Conservation (phyloP, 1,140 invertebrate genomes). For the Philaenus spumarius region DNA sequence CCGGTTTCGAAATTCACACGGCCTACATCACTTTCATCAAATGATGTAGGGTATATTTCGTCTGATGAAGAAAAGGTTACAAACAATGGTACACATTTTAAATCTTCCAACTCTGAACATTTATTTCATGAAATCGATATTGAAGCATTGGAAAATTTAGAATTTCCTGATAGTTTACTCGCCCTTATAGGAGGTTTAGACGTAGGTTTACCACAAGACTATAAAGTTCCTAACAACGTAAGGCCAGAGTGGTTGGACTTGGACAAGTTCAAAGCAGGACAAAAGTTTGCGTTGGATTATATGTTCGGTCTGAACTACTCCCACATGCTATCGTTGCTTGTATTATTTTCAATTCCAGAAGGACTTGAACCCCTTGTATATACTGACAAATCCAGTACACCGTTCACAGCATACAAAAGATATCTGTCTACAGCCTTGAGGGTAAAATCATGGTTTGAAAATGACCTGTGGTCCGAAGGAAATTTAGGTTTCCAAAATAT, state of each 20-base stretch:
- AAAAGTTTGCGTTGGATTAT: slow-evolving; percentile 52
- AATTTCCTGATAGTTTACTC: neutral
- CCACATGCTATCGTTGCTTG: slow-evolving; percentile 52
- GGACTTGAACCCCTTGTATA: slow-evolving; percentile 54
- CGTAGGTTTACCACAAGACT: slow-evolving; percentile 7
- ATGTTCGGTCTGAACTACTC: slow-evolving; percentile 48
- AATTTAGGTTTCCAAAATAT: slow-evolving; percentile 42
- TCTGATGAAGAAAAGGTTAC: neutral
- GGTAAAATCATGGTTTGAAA: slow-evolving; percentile 45
- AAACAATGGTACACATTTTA: neutral
- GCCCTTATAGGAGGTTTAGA: neutral
- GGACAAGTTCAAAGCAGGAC: slow-evolving; percentile 40
- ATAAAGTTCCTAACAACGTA: slow-evolving; percentile 12
- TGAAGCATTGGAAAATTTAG: neutral
- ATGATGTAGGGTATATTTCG: slow-evolving; percentile 1
- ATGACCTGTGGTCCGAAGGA: slow-evolving; percentile 41
- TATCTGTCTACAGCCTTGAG: slow-evolving; percentile 50
- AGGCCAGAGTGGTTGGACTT: slow-evolving; percentile 24
- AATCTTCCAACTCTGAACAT: neutral
- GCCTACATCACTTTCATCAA: neutral
- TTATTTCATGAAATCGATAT: neutral
- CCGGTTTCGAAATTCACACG: neutral
- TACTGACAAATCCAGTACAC: slow-evolving; percentile 53
- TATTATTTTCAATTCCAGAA: slow-evolving; percentile 51
- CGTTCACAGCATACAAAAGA: slow-evolving; percentile 58